Evolutionary conservation across 2,797 vertebrate species (phyloP).

Genomic region (Leptatherina wallacei): DNA sequence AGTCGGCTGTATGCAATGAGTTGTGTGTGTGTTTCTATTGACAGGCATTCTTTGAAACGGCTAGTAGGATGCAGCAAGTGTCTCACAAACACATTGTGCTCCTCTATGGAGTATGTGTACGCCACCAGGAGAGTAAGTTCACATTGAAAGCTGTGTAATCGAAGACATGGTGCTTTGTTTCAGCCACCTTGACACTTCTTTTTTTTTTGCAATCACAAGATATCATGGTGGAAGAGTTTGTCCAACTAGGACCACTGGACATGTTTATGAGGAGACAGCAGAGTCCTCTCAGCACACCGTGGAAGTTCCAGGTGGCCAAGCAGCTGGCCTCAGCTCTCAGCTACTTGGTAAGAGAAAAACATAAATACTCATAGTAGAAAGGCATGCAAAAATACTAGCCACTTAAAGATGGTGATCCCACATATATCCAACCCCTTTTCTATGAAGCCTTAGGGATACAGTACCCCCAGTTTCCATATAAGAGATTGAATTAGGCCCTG

Average conservation of each 20-base stretch:
- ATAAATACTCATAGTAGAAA: neutral
- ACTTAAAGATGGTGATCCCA: neutral
- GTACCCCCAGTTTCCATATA: too few species aligned
- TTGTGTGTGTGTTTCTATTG: conserved; percentile 21
- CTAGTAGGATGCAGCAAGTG: conserved; percentile 97
- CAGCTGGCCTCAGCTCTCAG: conserved; percentile 96
- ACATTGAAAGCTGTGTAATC: neutral
- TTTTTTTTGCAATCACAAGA: conserved; percentile 80
- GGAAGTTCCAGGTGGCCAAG: conserved; percentile 99
- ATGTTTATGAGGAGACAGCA: conserved; percentile 92
- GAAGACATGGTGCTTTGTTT: neutral
- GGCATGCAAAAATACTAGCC: neutral
- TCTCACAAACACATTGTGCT: conserved; percentile 97
- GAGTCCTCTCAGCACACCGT: conserved; percentile 87
- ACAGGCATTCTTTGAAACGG: conserved; percentile 97
- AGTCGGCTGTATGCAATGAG: neutral
- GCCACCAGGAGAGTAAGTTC: conserved; percentile 94
- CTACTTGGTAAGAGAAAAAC: conserved; percentile 88
- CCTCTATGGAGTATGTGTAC: conserved; percentile 95
- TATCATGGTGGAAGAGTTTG: conserved; percentile 98
- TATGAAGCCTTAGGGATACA: too few species aligned
- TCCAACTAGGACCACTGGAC: conserved; percentile 93
- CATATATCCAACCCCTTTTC: neutral
- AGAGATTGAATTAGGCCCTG: too few species aligned
- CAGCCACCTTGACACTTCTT: neutral